Percentiles rank a stretch among this genome's conserved stretches.
Evolutionary conservation across 2,113 vertebrate species (phyloP).

Genomic region (Etia nguti): DNA sequence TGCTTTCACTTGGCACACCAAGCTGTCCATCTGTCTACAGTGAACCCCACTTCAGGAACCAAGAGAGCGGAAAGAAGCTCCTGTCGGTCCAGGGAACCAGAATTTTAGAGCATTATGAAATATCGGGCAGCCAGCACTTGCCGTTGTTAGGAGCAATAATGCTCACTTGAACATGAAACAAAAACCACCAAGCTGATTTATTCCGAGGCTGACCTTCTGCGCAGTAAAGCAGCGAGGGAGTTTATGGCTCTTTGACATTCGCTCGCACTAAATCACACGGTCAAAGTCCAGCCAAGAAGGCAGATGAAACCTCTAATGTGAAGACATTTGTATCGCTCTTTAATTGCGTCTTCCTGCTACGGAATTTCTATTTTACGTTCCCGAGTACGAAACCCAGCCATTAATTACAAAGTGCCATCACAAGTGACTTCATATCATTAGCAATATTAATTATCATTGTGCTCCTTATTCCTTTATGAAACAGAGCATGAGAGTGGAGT

Average conservation of each 20-base stretch:
- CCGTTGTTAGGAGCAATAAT: slow-evolving; percentile 72
- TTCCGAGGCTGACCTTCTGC: slow-evolving; percentile 47
- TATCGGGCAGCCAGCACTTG: slow-evolving; percentile 39
- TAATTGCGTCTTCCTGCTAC: slow-evolving; percentile 32
- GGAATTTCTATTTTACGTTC: slow-evolving; percentile 39
- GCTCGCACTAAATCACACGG: slow-evolving; percentile 48
- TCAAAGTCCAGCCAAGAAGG: slow-evolving; percentile 39
- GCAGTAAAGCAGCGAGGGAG: slow-evolving; percentile 12
- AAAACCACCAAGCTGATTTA: slow-evolving; percentile 55
- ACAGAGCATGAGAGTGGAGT: slow-evolving; percentile 65
- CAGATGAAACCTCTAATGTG: background rate
- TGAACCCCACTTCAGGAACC: slow-evolving; percentile 47
- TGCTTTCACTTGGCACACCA: slow-evolving; percentile 66
- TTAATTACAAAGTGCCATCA: slow-evolving; percentile 76
- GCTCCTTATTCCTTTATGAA: slow-evolving; percentile 75
- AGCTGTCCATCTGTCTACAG: slow-evolving; percentile 72
- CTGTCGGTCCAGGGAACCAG: slow-evolving; percentile 21
- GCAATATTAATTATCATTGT: slow-evolving; percentile 74
- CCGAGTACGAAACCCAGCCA: slow-evolving; percentile 43
- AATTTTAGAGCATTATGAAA: slow-evolving; percentile 46
- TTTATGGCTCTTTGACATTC: slow-evolving; percentile 53
- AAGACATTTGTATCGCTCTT: slow-evolving; percentile 26
- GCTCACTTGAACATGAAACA: slow-evolving; percentile 57
- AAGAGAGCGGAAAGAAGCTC: slow-evolving; percentile 28
- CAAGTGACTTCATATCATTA: slow-evolving; percentile 75